Evolutionary conservation across 2,888 invertebrate genomes (phyloP), one percentile per base, ranked within the genome.

Genomic region (Tetanocera ferruginea): DNA sequence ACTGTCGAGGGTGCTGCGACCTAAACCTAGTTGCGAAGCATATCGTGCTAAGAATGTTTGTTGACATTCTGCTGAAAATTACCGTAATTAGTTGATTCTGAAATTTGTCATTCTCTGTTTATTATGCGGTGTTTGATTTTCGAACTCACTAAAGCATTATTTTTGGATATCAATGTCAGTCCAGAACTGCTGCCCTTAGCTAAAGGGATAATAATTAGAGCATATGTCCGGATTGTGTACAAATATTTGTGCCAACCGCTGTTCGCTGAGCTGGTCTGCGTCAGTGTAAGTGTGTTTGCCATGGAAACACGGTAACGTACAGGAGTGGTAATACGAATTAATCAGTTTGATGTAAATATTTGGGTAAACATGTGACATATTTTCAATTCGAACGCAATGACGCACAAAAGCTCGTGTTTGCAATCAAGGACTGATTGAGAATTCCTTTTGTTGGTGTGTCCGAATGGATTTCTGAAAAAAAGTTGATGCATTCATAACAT

Each of bases 61-160:
- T 87, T 87, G 86, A 87, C 86, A 87, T 86, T 87, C 83, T 83
- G 81, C 82, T 75, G 83, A 79, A 85, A 87, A 87, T 87, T 87
- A 87, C 87, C 86, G 85, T 87, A 86, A 86, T 86, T 86, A 86
- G 86, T 87, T 87, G 87, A 84, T 86, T 84, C 71, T 62, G 78
- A 76, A 80, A 75, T 75, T 75, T 67, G 75, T 75, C 75, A 55
- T 75, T 67, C 66, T 25, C 28, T 34, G 64, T 74, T 74, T 74
- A 64, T 81, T 82, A 81, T 82, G 80, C 86, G 81, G 77, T 80
- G 76, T 79, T 78, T 78, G 76, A 80, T 80, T 80, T 80, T 76
- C 74, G 25, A 19, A 52, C 75, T 52, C 67, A 57, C 31, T 34
- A 14, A 9, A 49, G 62, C 17, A 19, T 57, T 55, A 37, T 23